A percentile compares a stretch with the other conserved stretches of the same genome.
Evolutionary conservation across 2,797 vertebrate species (phyloP).

Genomic region (Taenioides sp.): DNA sequence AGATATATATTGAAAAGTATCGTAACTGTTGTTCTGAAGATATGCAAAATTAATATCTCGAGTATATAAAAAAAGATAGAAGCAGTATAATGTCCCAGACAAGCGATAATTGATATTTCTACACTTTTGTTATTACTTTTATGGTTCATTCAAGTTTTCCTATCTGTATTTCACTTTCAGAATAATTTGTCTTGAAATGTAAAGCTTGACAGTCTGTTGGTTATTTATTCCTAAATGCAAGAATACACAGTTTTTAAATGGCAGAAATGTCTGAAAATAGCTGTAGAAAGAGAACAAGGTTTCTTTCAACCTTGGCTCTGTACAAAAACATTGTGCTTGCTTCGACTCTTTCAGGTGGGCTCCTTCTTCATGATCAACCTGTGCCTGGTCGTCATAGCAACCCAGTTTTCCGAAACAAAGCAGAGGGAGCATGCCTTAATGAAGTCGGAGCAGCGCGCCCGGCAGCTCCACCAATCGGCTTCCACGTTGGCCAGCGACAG

Average conservation of each 20-base stretch:
- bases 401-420: constrained; percentile 97
- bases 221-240: not conserved
- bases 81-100: no score
- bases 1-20: no score
- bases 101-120: no score
- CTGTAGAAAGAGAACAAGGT: not conserved
- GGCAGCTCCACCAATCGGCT: constrained; percentile 90
- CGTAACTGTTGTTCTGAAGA: no score
- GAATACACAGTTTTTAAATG: not conserved
- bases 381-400: constrained; percentile 98
- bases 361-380: constrained; percentile 99
- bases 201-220: not conserved
- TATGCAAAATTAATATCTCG: no score
- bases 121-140: no score
- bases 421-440: constrained; percentile 97
- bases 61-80: no score
- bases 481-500: constrained; percentile 95
- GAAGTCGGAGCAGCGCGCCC: constrained; percentile 91
- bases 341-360: constrained; percentile 82
- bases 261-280: not conserved
- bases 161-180: no score
- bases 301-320: not conserved
- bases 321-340: constrained; percentile 15
- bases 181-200: not conserved
- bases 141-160: no score